These are phyloP conservation scores for Dromococcyx pavoninus DNA, from an alignment of 2,797 vertebrate species.

Conservation along the genomic window DNA sequence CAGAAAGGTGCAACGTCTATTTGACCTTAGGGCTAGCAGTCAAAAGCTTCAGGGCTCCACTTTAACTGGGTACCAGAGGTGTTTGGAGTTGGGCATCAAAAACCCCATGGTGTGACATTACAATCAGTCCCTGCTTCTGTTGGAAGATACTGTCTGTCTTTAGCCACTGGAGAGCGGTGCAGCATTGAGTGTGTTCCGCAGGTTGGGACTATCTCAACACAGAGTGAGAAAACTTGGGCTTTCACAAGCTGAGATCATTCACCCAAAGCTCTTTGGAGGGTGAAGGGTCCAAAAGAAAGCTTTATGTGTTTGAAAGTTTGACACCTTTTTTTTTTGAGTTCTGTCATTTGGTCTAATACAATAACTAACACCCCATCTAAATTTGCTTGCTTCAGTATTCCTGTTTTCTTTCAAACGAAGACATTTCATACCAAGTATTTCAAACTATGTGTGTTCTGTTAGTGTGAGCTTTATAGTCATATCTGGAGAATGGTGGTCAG, in stretches of 20 bases:
- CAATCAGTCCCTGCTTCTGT: not conserved
- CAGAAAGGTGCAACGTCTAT: not conserved
- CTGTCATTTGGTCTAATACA: not conserved
- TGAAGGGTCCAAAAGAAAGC: not conserved
- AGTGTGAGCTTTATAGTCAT: not conserved
- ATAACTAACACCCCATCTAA: not conserved
- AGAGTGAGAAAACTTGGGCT: not conserved
- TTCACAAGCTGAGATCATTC: not conserved
- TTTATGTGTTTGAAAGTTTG: not conserved
- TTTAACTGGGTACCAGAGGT: not conserved
- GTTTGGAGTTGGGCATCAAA: not conserved
- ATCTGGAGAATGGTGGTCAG: not conserved
- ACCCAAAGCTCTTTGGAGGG: not conserved
- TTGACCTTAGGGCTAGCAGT: not conserved
- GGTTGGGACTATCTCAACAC: not conserved
- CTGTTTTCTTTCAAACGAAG: not conserved
- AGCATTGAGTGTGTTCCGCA: rapidly evolving
- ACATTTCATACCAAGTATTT: not conserved
- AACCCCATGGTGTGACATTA: not conserved
- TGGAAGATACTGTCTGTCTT: not conserved
- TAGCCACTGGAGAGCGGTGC: not conserved
- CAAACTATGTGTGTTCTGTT: not conserved
- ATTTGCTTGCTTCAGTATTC: not conserved
- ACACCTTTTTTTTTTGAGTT: not conserved
- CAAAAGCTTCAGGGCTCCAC: not conserved